Evolutionary conservation across 2,888 invertebrate genomes (phyloP), one percentile per base, ranked within the genome.

Genomic region (Lymantria monacha): DNA sequence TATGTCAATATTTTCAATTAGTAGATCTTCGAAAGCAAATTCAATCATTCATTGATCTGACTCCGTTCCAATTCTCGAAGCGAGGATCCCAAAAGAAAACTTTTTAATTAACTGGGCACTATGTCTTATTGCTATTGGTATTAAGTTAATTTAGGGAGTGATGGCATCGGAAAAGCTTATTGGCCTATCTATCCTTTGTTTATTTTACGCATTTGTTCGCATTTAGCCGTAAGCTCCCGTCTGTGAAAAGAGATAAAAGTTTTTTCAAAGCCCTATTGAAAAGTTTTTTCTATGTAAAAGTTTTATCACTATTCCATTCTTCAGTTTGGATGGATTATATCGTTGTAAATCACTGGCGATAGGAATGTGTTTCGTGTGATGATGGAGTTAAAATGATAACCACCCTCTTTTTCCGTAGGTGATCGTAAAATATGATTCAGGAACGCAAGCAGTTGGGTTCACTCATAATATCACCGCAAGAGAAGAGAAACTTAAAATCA

Each of bases 41-140:
- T 30, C 15, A 40, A 42, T n/a, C 22, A 30, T 14, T 41, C 44
- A 51, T 44, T 48, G 44, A 52, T 50, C 46, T 38, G 33, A 51
- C 51, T 54, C 49, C 48, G 44, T 66, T 51, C 33, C 33, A 45
- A 46, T 42, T 40, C 46, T 52, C 51, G 48, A 53, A 46, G 46
- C 30, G 49, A 13, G 67, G 67, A 67, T 59, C 60, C 59, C 60
- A 74, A 75, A 68, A 70, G 53, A 22, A 69, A 84, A 85, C 76
- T 85, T 87, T 86, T 86, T 85, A 85, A 87, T 85, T 85, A 83
- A 78, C 76, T 66, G 66, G 66, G 71, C 67, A 52, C 66, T 66
- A 69, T 69, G 70, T 71, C 72, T 78, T 72, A 74, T 68, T 69
- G 68, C 72, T 70, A 74, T 74, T 65, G 73, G 77, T 67, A 74